These are phyloP conservation scores for Stenoptilia bipunctidactyla DNA, from an alignment of 2,888 invertebrate species.

Conservation along the genomic window DNA sequence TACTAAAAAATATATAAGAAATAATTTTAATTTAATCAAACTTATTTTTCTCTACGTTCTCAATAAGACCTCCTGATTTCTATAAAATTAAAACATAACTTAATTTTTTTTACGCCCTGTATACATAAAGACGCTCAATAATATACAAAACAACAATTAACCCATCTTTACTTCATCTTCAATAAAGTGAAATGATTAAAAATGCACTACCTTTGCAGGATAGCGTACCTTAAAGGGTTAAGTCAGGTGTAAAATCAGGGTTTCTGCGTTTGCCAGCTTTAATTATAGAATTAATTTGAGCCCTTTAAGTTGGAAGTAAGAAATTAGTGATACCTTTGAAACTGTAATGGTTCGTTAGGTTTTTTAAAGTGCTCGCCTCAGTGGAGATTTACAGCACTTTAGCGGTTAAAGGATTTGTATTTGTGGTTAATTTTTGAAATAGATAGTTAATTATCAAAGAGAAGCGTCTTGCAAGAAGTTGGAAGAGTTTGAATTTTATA, in stretches of 20 bases:
- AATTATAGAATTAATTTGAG: constrained; percentile 29
- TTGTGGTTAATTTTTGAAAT: constrained; percentile 1
- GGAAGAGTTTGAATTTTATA: too few relatives aligned
- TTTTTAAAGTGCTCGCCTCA: constrained; percentile 9
- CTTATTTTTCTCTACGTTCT: too few relatives aligned
- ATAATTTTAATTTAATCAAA: too few relatives aligned
- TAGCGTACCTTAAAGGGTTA: constrained; percentile 25
- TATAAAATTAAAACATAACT: too few relatives aligned
- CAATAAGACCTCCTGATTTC: too few relatives aligned
- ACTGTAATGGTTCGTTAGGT: constrained; percentile 22
- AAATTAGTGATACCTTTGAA: constrained; percentile 27
- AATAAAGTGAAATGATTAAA: constrained; percentile 22
- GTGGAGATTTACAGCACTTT: constrained; percentile 8
- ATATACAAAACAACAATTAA: too few relatives aligned
- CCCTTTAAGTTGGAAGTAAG: constrained; percentile 20
- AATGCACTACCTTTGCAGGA: constrained; percentile 22
- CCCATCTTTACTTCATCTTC: too few relatives aligned
- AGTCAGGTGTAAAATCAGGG: constrained; percentile 34
- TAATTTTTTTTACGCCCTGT: too few relatives aligned
- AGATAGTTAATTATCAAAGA: constrained; percentile 4
- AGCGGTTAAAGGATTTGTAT: neutral
- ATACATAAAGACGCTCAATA: too few relatives aligned
- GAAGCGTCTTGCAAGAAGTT: too few relatives aligned
- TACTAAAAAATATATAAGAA: too few relatives aligned
- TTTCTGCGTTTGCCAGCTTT: constrained; percentile 29